Evolutionary conservation across 1,140 invertebrate genomes (phyloP).

Genomic region (Chionoecetes opilio): DNA sequence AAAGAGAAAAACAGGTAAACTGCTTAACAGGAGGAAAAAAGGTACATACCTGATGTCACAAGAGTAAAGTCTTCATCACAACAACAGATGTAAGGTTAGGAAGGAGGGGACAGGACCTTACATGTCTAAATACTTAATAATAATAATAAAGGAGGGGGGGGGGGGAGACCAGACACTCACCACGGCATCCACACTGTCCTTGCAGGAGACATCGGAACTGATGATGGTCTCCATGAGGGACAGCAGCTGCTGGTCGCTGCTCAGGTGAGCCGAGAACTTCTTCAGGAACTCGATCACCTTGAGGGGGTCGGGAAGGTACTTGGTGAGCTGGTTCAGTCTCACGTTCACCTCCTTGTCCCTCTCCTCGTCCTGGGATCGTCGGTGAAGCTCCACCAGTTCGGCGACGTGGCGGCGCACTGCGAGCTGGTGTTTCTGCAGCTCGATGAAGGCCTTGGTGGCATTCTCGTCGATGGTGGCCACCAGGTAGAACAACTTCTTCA

Average conservation of each 20-base stretch:
- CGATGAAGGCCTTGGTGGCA: slow-evolving; percentile 97
- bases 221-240: slow-evolving; percentile 94
- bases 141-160: too few relatives aligned
- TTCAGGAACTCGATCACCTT: slow-evolving; percentile 96
- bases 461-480: slow-evolving; percentile 97
- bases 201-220: slow-evolving; percentile 93
- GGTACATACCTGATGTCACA: too few relatives aligned
- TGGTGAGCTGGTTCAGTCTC: slow-evolving; percentile 87
- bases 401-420: slow-evolving; percentile 89
- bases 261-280: slow-evolving; percentile 93
- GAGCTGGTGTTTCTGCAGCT: slow-evolving; percentile 96
- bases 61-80: too few relatives aligned
- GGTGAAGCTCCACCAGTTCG: slow-evolving; percentile 93
- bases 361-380: slow-evolving; percentile 87
- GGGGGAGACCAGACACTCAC: too few relatives aligned
- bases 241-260: slow-evolving; percentile 90
- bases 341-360: slow-evolving; percentile 88
- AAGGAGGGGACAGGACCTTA: too few relatives aligned
- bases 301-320: slow-evolving; percentile 95
- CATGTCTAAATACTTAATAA: too few relatives aligned
- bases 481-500: slow-evolving; percentile 97
- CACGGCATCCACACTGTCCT: slow-evolving; percentile 93
- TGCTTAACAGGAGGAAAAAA: too few relatives aligned
- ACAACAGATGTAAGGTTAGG: too few relatives aligned
- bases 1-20: too few relatives aligned